phyloP scores from a whole-genome alignment of 2,113 vertebrate species.

The Labeo catla region DNA sequence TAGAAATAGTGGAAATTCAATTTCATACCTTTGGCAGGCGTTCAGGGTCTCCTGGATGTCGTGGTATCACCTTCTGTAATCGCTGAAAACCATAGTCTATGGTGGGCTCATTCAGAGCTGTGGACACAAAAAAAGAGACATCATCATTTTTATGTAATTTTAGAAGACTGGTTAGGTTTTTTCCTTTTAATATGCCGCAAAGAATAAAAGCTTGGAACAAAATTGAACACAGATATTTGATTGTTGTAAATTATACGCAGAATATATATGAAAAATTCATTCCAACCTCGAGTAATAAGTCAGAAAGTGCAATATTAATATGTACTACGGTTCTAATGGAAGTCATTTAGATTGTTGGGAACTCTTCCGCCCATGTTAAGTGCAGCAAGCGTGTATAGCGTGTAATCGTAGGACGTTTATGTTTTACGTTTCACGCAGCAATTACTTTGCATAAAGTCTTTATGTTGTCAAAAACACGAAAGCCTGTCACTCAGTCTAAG shows the following conservation, averaged over 20 bases:
- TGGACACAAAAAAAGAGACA: slow-evolving; percentile 52
- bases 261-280: background rate
- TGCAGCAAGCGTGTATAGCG: slow-evolving; percentile 25
- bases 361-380: background rate
- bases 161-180: background rate
- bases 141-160: background rate
- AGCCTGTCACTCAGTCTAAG: slow-evolving; percentile 57
- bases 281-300: slow-evolving; percentile 24
- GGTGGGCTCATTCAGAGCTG: slow-evolving; percentile 96
- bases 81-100: slow-evolving; percentile 98
- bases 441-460: slow-evolving; percentile 61
- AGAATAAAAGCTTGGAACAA: background rate
- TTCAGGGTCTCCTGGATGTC: slow-evolving; percentile 94
- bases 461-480: slow-evolving; percentile 68
- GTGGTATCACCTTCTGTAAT: slow-evolving; percentile 95
- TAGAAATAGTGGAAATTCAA: background rate
- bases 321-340: slow-evolving; percentile 56
- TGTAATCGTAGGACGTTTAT: slow-evolving; percentile 55
- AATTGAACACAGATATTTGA: background rate
- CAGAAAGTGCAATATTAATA: slow-evolving; percentile 39
- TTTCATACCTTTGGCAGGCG: slow-evolving; percentile 89
- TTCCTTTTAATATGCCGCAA: background rate
- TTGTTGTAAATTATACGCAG: background rate
- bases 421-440: slow-evolving; percentile 58
- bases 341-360: slow-evolving; percentile 38